Percentiles rank a stretch among this genome's conserved stretches.
Evolutionary conservation across 2,113 vertebrate species (phyloP).

Genomic region (Dipodomys stephensi): DNA sequence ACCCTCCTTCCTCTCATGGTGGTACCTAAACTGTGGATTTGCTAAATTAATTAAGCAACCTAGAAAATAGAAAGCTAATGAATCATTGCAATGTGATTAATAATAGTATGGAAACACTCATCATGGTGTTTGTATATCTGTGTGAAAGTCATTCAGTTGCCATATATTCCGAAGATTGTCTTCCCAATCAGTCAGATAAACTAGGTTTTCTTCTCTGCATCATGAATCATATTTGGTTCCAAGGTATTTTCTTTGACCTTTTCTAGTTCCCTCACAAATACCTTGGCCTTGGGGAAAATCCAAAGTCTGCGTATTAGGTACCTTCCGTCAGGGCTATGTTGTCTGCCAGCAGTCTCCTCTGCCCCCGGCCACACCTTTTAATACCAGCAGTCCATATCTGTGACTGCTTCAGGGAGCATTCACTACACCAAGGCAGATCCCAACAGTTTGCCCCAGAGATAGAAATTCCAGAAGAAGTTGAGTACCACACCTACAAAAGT

Average conservation of each 20-base stretch:
- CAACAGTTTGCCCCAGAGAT: conserved; percentile 43
- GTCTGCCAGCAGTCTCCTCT: not conserved
- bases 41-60: conserved; percentile 78
- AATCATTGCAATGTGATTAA: conserved; percentile 80
- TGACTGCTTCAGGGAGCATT: not conserved
- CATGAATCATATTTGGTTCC: conserved; percentile 35
- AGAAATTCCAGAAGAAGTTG: conserved; percentile 54
- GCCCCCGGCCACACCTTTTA: not conserved
- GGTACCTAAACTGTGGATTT: conserved; percentile 83
- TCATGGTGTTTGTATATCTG: conserved; percentile 76
- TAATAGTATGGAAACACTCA: conserved; percentile 74
- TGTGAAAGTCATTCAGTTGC: conserved; percentile 76
- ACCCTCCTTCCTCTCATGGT: conserved; percentile 65
- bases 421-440: not conserved
- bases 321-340: not conserved
- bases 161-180: conserved; percentile 62
- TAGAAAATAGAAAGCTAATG: conserved; percentile 78
- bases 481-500: conserved; percentile 20
- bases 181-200: conserved; percentile 64
- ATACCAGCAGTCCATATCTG: not conserved
- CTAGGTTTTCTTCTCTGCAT: not conserved
- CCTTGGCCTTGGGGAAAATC: conserved; percentile 44
- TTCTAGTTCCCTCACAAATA: conserved; percentile 23
- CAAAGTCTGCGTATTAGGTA: not conserved
- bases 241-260: not conserved